A percentile compares a stretch with the other conserved stretches of the same genome.
phyloP scores from a whole-genome alignment of 2,797 vertebrate species.

The Onychomys torridus region DNA sequence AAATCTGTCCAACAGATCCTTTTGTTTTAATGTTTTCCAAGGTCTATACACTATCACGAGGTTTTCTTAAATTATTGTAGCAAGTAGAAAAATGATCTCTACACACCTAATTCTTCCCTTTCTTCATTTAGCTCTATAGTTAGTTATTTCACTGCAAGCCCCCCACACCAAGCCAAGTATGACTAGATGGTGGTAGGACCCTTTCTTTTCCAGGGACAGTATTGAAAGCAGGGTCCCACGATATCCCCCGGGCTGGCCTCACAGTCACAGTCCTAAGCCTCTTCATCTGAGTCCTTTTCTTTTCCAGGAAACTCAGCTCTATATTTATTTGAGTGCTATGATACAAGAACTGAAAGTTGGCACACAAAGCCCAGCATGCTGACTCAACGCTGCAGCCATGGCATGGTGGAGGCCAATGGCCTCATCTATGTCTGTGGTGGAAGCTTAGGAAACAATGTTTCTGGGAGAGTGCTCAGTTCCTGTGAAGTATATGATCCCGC shows the following conservation, averaged over 20 bases:
- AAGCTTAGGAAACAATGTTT: constrained; percentile 97
- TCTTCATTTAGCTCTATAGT: background rate
- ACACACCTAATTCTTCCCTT: constrained; percentile 24
- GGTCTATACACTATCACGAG: background rate
- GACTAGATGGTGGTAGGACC: background rate
- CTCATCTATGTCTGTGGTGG: constrained; percentile 98
- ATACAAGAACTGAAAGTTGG: constrained; percentile 98
- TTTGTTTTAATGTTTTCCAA: constrained; percentile 55
- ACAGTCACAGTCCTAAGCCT: background rate
- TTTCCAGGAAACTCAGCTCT: constrained; percentile 95
- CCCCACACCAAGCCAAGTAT: background rate
- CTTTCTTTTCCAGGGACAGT: background rate
- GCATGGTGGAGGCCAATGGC: constrained; percentile 95
- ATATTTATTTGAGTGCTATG: constrained; percentile 97
- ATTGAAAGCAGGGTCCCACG: background rate
- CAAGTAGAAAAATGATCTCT: background rate
- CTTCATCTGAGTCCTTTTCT: background rate
- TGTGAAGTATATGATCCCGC: constrained; percentile 97
- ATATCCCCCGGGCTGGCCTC: background rate
- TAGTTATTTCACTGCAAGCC: background rate
- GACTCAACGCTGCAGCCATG: constrained; percentile 97
- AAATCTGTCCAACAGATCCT: constrained; percentile 1
- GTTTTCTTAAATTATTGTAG: constrained; percentile 27
- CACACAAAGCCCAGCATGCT: constrained; percentile 97
- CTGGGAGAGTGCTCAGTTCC: constrained; percentile 95